Evolutionary conservation across 2,888 invertebrate species (phyloP), one percentile per base, ranked within the genome.

Genomic region (Agriotes lineatus): DNA sequence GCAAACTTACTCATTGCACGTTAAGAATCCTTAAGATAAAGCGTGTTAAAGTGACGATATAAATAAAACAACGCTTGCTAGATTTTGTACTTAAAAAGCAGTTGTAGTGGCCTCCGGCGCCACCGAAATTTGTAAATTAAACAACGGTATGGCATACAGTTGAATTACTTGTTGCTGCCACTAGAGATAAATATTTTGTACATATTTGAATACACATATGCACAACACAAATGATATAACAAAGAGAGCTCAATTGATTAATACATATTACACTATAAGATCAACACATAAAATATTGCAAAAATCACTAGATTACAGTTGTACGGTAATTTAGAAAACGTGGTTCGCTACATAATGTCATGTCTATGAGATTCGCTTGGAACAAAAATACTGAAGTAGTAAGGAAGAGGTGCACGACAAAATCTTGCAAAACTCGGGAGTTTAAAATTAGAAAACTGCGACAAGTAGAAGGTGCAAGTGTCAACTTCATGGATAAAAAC

Each of bases 121-220:
- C n/a, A n/a, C n/a, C n/a, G n/a, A n/a, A n/a, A n/a, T n/a, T n/a
- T n/a, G n/a, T 9, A 2, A 18, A 42, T 18, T 16, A 42, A 18
- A 42, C 16, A 42, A 42, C 14, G 12, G 16, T 16, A 33, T 14
- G 33, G 14, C 33, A 52, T 25, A 48, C 52, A 33, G 45, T 39
- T 44, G 58, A 58, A 66, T 52, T 44, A 59, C 66, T 54, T 30
- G 37, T 37, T 12, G 18, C 16, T n/a, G 18, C 7, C 56, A 16
- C 25, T 10, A 52, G 20, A 30, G 33, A 44, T 33, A 19, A 66
- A 25, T 25, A 52, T 20, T 39, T 58, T 68, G 65, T 68, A 65
- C 54, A 69, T 59, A 62, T 57, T 56, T 57, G 52, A 67, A 67
- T 70, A 70, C 61, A 70, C 67, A 67, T 70, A 63, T 68, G 62